Evolutionary conservation across 2,797 vertebrate species (phyloP), one percentile per base, ranked within the genome.

Genomic region (Remorina albescens): DNA sequence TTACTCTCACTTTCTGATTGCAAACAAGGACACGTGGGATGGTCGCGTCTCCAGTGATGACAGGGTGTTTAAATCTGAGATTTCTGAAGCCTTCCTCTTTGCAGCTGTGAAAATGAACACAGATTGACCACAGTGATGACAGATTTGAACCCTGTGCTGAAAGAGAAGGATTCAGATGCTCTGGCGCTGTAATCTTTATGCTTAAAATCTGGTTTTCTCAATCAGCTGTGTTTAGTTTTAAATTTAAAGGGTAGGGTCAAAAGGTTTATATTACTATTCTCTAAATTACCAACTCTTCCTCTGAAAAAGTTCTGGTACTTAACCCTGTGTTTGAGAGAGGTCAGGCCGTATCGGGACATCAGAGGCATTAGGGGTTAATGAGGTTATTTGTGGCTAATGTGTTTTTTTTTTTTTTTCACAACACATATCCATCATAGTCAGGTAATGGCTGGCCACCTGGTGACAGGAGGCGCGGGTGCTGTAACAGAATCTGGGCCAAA

Each of bases 341-440:
- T 87, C 82, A 85, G 46, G 55, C 60, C 72, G 66, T 56, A 65
- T 73, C 49, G 65, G 41, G 68, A 80, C 78, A 84, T 81, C 63
- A 76, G 67, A 76, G 70, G 56, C 63, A 42, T 0, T 9, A 55
- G 19, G 37, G 82, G 72, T 74, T 86, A 85, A 85, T 81, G 71
- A 82, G 76, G 62, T 86, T 72, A 67, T 50, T 46, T 68, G 57
- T 71, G 75, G 56, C 32, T 71, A 65, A 75, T 83, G 28, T 36
- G 59, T 73, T n/a, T 62, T 18, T 57, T n/a, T n/a, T n/a, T n/a
- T n/a, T 58, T 58, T 59, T 18, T 53, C 25, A 55, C 58, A 55
- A 62, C n/a, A 36, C 54, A 51, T 28, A 59, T 76, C 19, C n/a
- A 53, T 72, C 74, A 68, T 60, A 25, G 51, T 41, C 44, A 51